These are phyloP conservation scores for Eupelmus urozonus DNA, from an alignment of 2,888 invertebrate genomes.

Conservation along the genomic window DNA sequence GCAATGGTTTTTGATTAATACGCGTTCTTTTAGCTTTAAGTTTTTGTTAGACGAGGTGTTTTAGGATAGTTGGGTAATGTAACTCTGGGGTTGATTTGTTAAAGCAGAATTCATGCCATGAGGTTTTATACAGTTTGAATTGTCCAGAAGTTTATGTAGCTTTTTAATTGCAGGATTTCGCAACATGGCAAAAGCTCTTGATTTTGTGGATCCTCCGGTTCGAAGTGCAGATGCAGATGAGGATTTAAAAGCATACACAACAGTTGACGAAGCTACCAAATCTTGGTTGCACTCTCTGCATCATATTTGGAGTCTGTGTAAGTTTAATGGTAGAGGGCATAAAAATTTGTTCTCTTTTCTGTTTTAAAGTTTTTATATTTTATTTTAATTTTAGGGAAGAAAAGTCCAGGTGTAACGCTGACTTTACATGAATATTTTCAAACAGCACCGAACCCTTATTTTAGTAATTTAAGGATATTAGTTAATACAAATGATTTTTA, in stretches of 20 bases:
- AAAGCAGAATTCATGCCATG: neutral
- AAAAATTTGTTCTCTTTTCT: too few species aligned
- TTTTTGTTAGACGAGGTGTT: neutral
- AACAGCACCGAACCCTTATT: constrained; percentile 80
- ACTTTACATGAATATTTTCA: constrained; percentile 79
- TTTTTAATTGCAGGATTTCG: neutral
- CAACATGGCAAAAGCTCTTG: constrained; percentile 43
- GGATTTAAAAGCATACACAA: constrained; percentile 64
- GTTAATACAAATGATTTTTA: constrained; percentile 82
- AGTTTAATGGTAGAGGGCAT: constrained; percentile 52
- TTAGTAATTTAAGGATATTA: constrained; percentile 80
- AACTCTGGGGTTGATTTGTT: neutral
- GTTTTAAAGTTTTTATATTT: too few species aligned
- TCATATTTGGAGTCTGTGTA: constrained; percentile 71
- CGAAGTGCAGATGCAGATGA: constrained; percentile 45
- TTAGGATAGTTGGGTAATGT: too few species aligned
- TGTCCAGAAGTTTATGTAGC: neutral
- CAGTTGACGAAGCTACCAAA: constrained; percentile 69
- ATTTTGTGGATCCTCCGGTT: constrained; percentile 33
- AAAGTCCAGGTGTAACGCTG: constrained; percentile 79
- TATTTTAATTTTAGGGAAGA: constrained; percentile 77
- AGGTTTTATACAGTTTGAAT: neutral
- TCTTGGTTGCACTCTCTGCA: constrained; percentile 70
- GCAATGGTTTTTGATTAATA: neutral
- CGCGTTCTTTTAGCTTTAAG: neutral